Evolutionary conservation across 2,888 invertebrate genomes (phyloP).

Genomic region (Hyalella azteca): DNA sequence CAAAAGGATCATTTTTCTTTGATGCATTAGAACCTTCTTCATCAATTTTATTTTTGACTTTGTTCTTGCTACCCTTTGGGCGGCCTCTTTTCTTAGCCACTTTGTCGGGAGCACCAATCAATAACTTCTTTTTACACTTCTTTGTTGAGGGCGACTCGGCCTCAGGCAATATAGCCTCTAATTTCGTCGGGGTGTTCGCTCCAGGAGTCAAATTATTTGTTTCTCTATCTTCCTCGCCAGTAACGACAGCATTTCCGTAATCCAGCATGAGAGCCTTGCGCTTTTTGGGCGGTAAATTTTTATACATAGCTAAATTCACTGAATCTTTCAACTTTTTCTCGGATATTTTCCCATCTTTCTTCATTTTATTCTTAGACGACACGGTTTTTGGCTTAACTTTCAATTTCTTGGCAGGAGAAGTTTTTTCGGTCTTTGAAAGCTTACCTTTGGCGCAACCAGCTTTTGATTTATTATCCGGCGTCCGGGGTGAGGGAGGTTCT

Average conservation of each 20-base stretch:
- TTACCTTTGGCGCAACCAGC: background rate
- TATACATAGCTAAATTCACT: background rate
- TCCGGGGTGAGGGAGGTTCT: background rate
- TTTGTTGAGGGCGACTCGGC: no score
- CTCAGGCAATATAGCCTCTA: background rate
- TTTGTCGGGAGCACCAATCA: background rate
- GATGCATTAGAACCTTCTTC: no score
- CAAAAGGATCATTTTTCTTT: no score
- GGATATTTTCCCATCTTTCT: background rate
- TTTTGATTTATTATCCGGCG: background rate
- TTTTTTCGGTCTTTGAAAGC: background rate
- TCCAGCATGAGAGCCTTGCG: background rate
- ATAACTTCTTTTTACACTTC: background rate
- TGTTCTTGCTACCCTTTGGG: constrained; percentile 57
- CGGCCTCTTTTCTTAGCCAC: constrained; percentile 52
- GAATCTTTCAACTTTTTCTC: background rate
- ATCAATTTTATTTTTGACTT: constrained; percentile 42
- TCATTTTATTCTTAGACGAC: background rate
- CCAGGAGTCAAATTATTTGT: no score
- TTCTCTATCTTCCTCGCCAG: background rate
- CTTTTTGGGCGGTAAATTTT: constrained; percentile 8
- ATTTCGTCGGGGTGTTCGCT: background rate
- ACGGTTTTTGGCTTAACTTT: background rate
- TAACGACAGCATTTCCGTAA: background rate
- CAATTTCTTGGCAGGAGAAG: background rate